Evolutionary conservation across 1,140 invertebrate species (phyloP), one percentile per base, ranked within the genome.

Genomic region (Limonius californicus): DNA sequence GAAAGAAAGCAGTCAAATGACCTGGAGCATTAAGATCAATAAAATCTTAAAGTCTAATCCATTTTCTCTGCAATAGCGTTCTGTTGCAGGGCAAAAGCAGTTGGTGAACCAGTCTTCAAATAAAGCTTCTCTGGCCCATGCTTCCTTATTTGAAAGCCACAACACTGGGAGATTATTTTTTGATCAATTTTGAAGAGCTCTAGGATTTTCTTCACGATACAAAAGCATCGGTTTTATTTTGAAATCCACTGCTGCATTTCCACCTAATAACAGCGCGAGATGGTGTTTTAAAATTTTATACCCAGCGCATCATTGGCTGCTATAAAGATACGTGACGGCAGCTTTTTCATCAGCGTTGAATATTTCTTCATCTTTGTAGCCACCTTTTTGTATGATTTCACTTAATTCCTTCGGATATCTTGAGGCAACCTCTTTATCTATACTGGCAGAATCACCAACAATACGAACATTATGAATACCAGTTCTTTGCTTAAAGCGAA

Each of bases 311-410:
- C 4, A 32, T 11, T 32, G 4, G 4, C 11, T 11, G 11, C 27
- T 32, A 32, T n/a, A n/a, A n/a, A n/a, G n/a, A n/a, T n/a, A 32
- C 27, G 27, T 32, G 27, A 32, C 27, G 11, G 11, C 27, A 32
- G 11, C 27, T n/a, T n/a, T 76, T 67, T 79, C 74, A 59, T 76
- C 65, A 23, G 66, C 65, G 62, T 72, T 78, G 60, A 78, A 77
- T 50, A 77, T 67, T 66, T 77, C 74, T 42, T 78, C 64, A 12
- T 65, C 42, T 18, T 64, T 66, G 55, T 69, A 74, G 21, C 57
- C 59, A 45, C 62, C 61, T 11, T 69, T 59, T 9, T 62, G 21
- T 21, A 76, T 68, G 53, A 69, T 70, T 60, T 65, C 27, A 30
- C 15, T 55, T 18, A 70, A 67, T 18, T 61, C 43, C 19, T 66